Conservation (phyloP, 2,888 invertebrate genomes). For the Euphydryas editha region DNA sequence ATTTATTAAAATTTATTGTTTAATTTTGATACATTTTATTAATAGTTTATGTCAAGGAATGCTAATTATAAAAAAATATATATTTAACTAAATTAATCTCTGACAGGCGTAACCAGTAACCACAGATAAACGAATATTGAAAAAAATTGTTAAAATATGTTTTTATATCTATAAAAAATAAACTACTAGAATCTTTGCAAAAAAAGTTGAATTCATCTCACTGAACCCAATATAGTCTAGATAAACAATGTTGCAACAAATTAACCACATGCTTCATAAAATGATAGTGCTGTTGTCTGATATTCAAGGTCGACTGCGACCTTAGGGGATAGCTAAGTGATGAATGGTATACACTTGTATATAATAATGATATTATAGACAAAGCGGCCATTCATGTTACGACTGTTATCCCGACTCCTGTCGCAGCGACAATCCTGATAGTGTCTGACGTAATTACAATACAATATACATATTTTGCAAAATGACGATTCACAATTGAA, state of each 20-base stretch:
- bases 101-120: no score
- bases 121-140: no score
- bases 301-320: slow-evolving; percentile 27
- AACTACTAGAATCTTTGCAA: background rate
- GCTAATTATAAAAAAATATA: no score
- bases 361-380: background rate
- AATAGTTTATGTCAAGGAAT: no score
- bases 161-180: no score
- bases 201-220: background rate
- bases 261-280: background rate
- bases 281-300: slow-evolving; percentile 18
- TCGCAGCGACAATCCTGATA: background rate
- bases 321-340: slow-evolving; percentile 9
- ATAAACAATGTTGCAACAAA: slow-evolving; percentile 4
- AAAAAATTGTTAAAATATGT: no score
- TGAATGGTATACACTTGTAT: background rate
- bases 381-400: background rate
- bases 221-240: background rate
- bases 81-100: no score
- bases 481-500: no score
- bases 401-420: background rate
- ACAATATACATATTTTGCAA: background rate
- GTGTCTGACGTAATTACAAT: no score
- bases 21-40: no score
- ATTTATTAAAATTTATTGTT: no score